Evolutionary conservation across 1,140 invertebrate genomes (phyloP), one percentile per base, ranked within the genome.

Genomic region (Meloidogyne floridensis): DNA sequence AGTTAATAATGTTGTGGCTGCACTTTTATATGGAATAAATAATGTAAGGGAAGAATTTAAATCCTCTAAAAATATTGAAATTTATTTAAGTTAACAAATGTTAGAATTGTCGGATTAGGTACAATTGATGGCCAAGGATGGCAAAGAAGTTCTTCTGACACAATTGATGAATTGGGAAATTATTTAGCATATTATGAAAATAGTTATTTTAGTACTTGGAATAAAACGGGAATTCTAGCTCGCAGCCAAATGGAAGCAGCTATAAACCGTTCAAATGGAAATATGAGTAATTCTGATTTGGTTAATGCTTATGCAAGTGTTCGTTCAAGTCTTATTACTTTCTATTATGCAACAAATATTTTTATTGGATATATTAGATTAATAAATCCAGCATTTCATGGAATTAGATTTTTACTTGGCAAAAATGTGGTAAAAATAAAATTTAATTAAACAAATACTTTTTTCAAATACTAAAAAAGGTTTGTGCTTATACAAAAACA

Each of bases 101-200:
- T 76, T 76, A 9, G 20, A 54, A 47, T 76, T 18, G n/a, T 65
- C 15, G 75, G 75, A 47, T 32, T 20, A 10, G 75, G 75, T 15
- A 76, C 75, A 20, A 32, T 76, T 11, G 75, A 76, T 65, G 75
- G 75, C 9, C 18, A 47, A 32, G 75, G 75, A 20, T 76, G 75
- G 75, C 9, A 32, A 47, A 13, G n/a, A 18, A 76, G 43, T 15
- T 54, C 43, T 15, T 15, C 6, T 11, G 75, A 76, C n/a, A 47
- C 13, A 42, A 47, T 76, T 10, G 75, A 76, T 65, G 75, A 76
- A 76, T 20, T 76, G 10, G 75, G 75, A 20, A 76, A 76, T 32
- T 5, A 54, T 3, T 65, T 76, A 8, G 75, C 75, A 20, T 47
- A 65, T 20, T 76, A 32, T 76, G 20, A 69, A 15, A 11, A 42